These are phyloP conservation scores for Callocephalon fimbriatum DNA, from an alignment of 2,113 vertebrate genomes.

Conservation along the genomic window DNA sequence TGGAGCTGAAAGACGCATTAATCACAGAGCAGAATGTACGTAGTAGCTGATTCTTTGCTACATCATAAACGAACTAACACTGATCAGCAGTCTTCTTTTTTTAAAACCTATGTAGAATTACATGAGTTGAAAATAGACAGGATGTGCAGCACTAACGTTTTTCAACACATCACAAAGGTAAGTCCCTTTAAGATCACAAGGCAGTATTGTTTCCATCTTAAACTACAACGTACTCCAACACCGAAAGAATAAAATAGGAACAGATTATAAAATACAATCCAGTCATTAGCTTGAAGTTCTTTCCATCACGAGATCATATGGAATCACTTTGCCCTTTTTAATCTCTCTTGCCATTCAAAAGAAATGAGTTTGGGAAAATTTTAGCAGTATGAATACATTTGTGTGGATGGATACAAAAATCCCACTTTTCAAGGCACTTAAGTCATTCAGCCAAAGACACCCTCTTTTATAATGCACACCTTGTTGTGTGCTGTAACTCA, in stretches of 20 bases:
- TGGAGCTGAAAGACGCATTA: conserved; percentile 13
- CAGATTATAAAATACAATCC: background rate
- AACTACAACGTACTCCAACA: background rate
- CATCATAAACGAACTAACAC: background rate
- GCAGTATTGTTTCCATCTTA: background rate
- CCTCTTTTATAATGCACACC: conserved; percentile 47
- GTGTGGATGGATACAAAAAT: conserved; percentile 48
- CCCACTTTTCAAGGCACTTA: conserved; percentile 38
- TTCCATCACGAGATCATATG: background rate
- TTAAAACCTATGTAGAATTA: background rate
- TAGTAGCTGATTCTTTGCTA: background rate
- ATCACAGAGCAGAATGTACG: background rate
- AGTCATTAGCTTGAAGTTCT: background rate
- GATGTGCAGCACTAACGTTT: background rate
- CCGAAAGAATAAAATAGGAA: background rate
- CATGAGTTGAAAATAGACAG: background rate
- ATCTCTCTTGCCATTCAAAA: background rate
- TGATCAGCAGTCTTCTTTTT: background rate
- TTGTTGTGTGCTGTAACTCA: conserved; percentile 63
- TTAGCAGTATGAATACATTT: conserved; percentile 49
- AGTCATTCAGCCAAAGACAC: background rate
- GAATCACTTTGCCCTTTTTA: background rate
- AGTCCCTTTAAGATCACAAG: background rate
- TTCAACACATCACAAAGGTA: background rate
- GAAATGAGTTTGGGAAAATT: background rate